Evolutionary conservation across 2,797 vertebrate genomes (phyloP).

Genomic region (Telmatherina bonti): DNA sequence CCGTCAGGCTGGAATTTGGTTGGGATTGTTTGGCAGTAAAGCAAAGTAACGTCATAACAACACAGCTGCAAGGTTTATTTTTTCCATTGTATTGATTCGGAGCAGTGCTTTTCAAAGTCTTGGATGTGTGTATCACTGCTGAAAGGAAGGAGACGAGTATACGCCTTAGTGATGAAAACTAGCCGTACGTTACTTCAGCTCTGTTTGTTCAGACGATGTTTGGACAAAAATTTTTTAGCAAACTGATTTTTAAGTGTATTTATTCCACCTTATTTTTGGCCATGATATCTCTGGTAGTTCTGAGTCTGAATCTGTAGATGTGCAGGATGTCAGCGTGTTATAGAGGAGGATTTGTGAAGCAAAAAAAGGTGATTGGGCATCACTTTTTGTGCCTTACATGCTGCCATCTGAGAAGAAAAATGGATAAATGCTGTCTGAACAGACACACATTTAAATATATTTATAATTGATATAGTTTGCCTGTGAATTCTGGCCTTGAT

Average conservation of each 20-base stretch:
- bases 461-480: not conserved
- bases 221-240: not conserved
- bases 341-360: constrained; percentile 4
- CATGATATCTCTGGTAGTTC: not conserved
- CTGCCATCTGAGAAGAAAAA: constrained; percentile 12
- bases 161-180: not conserved
- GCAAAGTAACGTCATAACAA: not conserved
- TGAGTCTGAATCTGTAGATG: not conserved
- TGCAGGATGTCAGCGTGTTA: not conserved
- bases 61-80: not conserved
- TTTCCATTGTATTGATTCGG: not conserved
- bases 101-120: not conserved
- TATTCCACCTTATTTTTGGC: not conserved
- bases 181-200: not conserved
- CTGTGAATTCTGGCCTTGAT: not conserved
- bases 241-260: not conserved
- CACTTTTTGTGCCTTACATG: not conserved
- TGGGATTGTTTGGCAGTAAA: not conserved
- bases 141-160: too few relatives aligned
- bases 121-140: not conserved
- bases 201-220: not conserved
- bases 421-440: constrained; percentile 2
- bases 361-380: not conserved
- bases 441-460: not conserved
- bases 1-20: not conserved